Evolutionary conservation across 1,140 invertebrate genomes (phyloP), one percentile per base, ranked within the genome.

Genomic region (Leptinotarsa lineolata): DNA sequence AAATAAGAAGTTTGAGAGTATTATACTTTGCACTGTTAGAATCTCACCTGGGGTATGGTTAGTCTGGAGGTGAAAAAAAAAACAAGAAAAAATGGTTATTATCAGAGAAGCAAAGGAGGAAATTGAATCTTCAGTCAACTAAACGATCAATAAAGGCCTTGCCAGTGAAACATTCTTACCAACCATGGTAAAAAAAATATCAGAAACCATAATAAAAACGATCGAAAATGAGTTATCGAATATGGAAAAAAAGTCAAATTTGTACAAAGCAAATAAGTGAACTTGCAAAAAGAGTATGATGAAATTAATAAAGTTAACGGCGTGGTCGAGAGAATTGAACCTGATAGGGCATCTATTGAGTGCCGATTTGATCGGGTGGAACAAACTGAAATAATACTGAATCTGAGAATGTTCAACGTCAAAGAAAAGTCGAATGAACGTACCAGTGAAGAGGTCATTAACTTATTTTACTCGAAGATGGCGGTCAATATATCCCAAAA

Each of bases 1-100:
- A n/a, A n/a, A n/a, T n/a, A n/a, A n/a, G n/a, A n/a, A n/a, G n/a
- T n/a, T n/a, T n/a, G n/a, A n/a, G n/a, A n/a, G n/a, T n/a, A n/a
- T n/a, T n/a, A n/a, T n/a, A n/a, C n/a, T n/a, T n/a, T n/a, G n/a
- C n/a, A n/a, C n/a, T n/a, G n/a, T n/a, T n/a, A n/a, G n/a, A n/a
- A n/a, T n/a, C n/a, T n/a, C n/a, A n/a, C n/a, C n/a, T n/a, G n/a
- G n/a, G n/a, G n/a, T n/a, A n/a, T n/a, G n/a, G n/a, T n/a, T n/a
- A n/a, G n/a, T n/a, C n/a, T n/a, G n/a, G 6, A 6, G 24, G 0
- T 30, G 1, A 1, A 0, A 30, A 30, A 6, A 6, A 54, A 54
- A 63, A 63, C 60, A 63, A 20, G 60, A 20, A 20, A 63, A 63
- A 63, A 63, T 63, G 60, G 15, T 63, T 22, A 63, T 63, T 22